Evolutionary conservation across 35 echinoderm and acorn worm genomes (phyloP).

Genomic region (Ophioderma brevispina): DNA sequence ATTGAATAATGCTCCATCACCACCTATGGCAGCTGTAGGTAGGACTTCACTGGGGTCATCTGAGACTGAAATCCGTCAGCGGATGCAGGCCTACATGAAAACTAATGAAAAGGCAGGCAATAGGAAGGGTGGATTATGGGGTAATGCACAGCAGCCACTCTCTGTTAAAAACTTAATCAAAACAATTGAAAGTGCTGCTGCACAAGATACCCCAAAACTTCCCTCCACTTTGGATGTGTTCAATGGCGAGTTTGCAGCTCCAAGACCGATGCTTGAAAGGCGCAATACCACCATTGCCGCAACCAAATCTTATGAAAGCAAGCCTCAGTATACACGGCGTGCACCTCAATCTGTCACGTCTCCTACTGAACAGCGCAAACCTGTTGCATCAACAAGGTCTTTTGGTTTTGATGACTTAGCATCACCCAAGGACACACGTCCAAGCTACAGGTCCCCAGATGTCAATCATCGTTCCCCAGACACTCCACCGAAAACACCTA

Average conservation of each 20-base stretch:
- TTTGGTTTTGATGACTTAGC: constrained; percentile 1
- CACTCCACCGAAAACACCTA: constrained; percentile 34
- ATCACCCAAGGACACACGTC: not conserved
- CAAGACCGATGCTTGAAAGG: constrained; percentile 52
- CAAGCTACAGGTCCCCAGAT: not conserved
- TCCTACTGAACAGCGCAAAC: constrained; percentile 19
- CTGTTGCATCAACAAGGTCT: not conserved
- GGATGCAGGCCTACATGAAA: constrained; percentile 74
- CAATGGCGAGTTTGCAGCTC: constrained; percentile 4
- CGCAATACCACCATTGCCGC: constrained; percentile 55
- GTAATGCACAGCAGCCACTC: constrained; percentile 27
- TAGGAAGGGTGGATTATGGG: constrained; percentile 35
- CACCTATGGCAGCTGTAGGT: not conserved
- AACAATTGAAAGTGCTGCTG: constrained; percentile 72
- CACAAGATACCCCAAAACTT: constrained; percentile 62
- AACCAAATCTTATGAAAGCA: constrained; percentile 46
- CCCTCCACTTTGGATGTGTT: constrained; percentile 27
- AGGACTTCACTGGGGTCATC: constrained; percentile 21
- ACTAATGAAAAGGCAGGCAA: constrained; percentile 50
- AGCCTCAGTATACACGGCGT: constrained; percentile 46
- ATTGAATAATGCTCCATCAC: constrained; percentile 30
- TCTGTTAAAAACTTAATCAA: constrained; percentile 90
- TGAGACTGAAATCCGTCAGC: constrained; percentile 74
- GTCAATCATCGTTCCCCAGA: constrained; percentile 32
- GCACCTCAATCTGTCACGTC: constrained; percentile 28